Evolutionary conservation across 2,113 vertebrate genomes (phyloP).

Genomic region (Myodes glareolus): DNA sequence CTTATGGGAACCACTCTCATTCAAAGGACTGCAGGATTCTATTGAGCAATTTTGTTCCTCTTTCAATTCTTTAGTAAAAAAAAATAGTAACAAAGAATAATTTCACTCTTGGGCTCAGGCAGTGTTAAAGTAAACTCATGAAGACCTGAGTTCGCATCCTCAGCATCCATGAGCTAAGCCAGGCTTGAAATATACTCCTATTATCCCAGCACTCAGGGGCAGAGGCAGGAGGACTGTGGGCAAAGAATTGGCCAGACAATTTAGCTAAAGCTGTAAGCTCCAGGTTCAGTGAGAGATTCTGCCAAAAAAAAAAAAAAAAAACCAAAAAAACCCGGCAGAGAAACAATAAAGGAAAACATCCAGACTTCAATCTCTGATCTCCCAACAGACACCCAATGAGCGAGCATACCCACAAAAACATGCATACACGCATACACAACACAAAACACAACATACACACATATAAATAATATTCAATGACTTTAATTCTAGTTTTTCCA

Average conservation of each 20-base stretch:
- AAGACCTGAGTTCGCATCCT: not conserved
- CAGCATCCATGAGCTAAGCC: not conserved
- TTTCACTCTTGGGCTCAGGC: not conserved
- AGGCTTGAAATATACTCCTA: not conserved
- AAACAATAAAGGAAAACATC: not conserved
- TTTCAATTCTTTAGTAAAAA: not conserved
- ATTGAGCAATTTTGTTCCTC: not conserved
- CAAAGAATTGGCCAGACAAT: not conserved
- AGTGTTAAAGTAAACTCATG: not conserved
- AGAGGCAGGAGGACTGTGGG: not conserved
- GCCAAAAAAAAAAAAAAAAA: not conserved
- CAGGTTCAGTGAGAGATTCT: not conserved
- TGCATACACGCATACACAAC: no score
- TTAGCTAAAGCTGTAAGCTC: not conserved
- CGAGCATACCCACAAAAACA: not conserved
- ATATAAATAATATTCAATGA: not conserved
- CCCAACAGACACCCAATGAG: not conserved
- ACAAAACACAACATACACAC: not conserved
- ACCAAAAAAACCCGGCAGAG: no score
- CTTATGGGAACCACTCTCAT: not conserved
- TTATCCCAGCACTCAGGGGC: not conserved
- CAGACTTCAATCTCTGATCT: not conserved
- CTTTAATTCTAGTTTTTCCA: conserved; percentile 1
- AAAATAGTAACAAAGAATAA: not conserved
- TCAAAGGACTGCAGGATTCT: not conserved